Conservation (phyloP, 2,888 invertebrate species). For the Imbricaverruca yamaguchii region DNA sequence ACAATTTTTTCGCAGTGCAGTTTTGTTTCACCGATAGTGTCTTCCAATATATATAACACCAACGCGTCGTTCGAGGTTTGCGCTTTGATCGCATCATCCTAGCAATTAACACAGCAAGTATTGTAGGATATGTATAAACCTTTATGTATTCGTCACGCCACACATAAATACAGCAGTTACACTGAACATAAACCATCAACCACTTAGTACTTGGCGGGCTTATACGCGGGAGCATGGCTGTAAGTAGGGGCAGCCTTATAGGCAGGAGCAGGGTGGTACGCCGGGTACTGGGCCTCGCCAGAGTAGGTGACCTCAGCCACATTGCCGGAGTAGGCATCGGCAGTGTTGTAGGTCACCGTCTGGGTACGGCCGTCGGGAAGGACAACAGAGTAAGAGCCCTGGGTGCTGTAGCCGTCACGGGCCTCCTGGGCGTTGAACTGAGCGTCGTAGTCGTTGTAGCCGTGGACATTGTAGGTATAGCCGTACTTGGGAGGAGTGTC, state of each 20-base stretch:
- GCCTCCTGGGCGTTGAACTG: conserved; percentile 24
- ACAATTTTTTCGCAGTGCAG: too few species aligned
- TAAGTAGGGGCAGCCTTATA: background rate
- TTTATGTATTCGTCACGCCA: too few species aligned
- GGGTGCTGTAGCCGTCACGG: conserved; percentile 27
- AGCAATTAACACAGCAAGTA: too few species aligned
- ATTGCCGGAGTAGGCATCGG: conserved; percentile 27
- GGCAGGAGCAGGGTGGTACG: background rate
- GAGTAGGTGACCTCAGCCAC: conserved; percentile 30
- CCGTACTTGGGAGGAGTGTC: conserved; percentile 19
- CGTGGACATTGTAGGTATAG: conserved; percentile 28
- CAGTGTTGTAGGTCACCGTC: conserved; percentile 29
- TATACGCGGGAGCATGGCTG: too few species aligned
- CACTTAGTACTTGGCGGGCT: too few species aligned
- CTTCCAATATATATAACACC: too few species aligned
- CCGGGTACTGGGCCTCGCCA: conserved; percentile 30
- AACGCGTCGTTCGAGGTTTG: too few species aligned
- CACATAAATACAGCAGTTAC: too few species aligned
- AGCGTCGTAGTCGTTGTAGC: conserved; percentile 27
- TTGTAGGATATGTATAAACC: too few species aligned
- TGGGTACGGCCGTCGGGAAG: conserved; percentile 32
- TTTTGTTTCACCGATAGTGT: too few species aligned
- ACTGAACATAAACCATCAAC: too few species aligned
- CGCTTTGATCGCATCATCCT: too few species aligned
- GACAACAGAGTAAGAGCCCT: conserved; percentile 30